These are phyloP conservation scores for Keiferia lycopersicella DNA, from an alignment of 2,888 invertebrate genomes.

Conservation along the genomic window DNA sequence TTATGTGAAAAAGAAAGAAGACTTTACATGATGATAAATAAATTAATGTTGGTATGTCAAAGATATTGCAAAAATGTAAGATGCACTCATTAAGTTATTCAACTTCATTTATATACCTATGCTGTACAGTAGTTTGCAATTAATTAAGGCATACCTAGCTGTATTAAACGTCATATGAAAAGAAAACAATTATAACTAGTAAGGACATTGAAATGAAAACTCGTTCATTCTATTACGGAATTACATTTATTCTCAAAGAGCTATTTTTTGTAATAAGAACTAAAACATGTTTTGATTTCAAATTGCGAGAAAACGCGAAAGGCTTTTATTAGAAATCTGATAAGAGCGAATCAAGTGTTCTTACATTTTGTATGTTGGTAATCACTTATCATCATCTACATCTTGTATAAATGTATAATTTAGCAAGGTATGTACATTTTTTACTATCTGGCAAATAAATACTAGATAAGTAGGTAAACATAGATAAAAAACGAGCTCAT, in stretches of 20 bases:
- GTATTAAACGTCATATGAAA: neutral
- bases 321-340: too few species aligned
- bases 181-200: neutral
- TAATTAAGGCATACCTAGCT: neutral
- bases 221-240: neutral
- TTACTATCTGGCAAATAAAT: neutral
- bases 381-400: too few species aligned
- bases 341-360: neutral
- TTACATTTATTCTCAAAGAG: neutral
- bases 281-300: too few species aligned
- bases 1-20: neutral
- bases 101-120: too few species aligned
- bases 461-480: slow-evolving; percentile 6
- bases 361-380: neutral
- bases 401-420: neutral
- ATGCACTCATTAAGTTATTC: too few species aligned
- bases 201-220: neutral
- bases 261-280: neutral
- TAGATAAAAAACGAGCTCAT: neutral
- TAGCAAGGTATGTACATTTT: neutral
- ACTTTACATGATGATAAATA: neutral
- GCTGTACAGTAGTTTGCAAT: neutral
- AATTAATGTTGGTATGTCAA: too few species aligned
- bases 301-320: too few species aligned
- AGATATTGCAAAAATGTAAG: too few species aligned